Conservation (phyloP, 1,140 invertebrate genomes). For the Trachymyrmex cornetzi region DNA sequence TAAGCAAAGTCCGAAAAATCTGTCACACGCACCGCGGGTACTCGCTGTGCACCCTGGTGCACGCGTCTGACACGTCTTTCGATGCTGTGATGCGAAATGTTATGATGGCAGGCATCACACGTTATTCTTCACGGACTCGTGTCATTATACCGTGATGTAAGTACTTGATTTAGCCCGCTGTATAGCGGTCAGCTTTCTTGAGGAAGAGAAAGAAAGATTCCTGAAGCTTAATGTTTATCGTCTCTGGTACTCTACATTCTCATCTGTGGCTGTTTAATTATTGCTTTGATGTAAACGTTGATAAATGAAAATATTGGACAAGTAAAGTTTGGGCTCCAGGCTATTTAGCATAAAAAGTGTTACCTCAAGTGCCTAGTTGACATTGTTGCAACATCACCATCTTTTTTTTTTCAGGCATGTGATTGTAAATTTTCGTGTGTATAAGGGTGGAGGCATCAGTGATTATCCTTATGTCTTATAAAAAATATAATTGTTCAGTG, state of each 20-base stretch:
- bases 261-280: background rate
- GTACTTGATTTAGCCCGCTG: background rate
- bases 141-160: background rate
- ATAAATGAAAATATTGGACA: slow-evolving; percentile 3
- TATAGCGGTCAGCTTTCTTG: background rate
- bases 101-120: background rate
- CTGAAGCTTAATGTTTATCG: background rate
- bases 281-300: background rate
- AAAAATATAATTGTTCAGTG: background rate
- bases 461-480: slow-evolving; percentile 32
- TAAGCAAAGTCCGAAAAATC: slow-evolving; percentile 25
- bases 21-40: slow-evolving; percentile 13
- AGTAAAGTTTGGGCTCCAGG: background rate
- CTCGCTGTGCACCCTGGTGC: background rate
- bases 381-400: background rate
- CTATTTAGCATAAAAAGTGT: background rate
- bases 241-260: background rate
- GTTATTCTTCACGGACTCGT: background rate
- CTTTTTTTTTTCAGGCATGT: slow-evolving; percentile 1
- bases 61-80: background rate
- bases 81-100: background rate
- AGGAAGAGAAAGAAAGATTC: background rate
- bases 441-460: slow-evolving; percentile 38
- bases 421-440: slow-evolving; percentile 5
- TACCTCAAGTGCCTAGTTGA: background rate